Conservation (phyloP, 2,888 invertebrate genomes). For the Tachina grossa region DNA sequence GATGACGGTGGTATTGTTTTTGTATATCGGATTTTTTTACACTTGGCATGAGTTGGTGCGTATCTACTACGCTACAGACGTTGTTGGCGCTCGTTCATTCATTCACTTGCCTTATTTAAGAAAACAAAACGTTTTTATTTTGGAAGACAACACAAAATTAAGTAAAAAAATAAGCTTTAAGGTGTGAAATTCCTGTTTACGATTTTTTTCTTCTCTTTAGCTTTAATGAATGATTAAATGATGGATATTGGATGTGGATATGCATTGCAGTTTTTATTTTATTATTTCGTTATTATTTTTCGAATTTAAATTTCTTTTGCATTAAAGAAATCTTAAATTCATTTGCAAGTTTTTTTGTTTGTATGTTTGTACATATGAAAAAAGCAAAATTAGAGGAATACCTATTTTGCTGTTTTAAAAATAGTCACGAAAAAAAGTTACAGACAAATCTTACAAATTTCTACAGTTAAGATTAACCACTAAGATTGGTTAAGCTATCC, state of each 20-base stretch:
- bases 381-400: neutral
- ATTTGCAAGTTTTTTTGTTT: neutral
- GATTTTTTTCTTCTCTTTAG: neutral
- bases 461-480: no score
- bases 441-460: no score
- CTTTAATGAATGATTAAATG: constrained; percentile 29
- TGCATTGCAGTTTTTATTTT: neutral
- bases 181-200: constrained; percentile 60
- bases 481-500: no score
- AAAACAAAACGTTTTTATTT: constrained; percentile 53
- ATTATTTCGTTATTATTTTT: neutral
- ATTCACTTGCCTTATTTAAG: constrained; percentile 48
- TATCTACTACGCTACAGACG: neutral
- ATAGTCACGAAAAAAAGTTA: no score
- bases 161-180: constrained; percentile 60
- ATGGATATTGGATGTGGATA: neutral
- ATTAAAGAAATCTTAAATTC: neutral
- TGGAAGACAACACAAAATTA: constrained; percentile 59
- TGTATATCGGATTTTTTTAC: constrained; percentile 65
- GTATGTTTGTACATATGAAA: neutral
- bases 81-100: constrained; percentile 8
- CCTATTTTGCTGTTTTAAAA: no score
- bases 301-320: neutral
- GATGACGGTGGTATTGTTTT: constrained; percentile 29
- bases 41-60: constrained; percentile 51